phyloP scores from a whole-genome alignment of 2,113 vertebrate genomes.

The Hippocampus zosterae region DNA sequence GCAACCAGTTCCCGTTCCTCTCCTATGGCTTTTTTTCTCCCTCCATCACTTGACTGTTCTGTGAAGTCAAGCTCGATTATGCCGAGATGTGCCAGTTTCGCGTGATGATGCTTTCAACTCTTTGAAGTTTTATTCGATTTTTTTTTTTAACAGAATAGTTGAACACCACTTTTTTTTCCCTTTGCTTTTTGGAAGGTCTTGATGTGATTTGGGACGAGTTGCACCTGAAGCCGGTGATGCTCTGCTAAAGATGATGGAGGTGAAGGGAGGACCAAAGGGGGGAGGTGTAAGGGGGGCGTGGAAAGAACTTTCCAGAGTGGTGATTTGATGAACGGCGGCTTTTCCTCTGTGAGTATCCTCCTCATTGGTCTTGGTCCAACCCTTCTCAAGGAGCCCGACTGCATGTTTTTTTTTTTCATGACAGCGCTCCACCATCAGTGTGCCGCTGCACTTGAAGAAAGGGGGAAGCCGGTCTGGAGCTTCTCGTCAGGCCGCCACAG shows the following conservation, averaged over 20 bases:
- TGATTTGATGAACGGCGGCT: conserved; percentile 77
- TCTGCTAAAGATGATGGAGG: background rate
- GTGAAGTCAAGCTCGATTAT: background rate
- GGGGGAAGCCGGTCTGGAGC: conserved; percentile 71
- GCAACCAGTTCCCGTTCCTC: no score
- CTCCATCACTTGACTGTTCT: background rate
- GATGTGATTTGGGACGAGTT: background rate
- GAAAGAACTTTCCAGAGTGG: conserved; percentile 50
- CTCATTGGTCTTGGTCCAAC: conserved; percentile 78
- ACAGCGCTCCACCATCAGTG: conserved; percentile 78
- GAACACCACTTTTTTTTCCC: background rate
- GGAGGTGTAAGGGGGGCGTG: background rate
- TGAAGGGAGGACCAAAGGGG: background rate
- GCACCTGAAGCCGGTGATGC: conserved; percentile 1
- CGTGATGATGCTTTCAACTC: background rate
- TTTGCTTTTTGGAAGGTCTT: background rate
- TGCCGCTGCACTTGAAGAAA: conserved; percentile 70
- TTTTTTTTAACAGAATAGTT: background rate
- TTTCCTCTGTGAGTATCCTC: conserved; percentile 72
- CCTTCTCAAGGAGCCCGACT: conserved; percentile 75
- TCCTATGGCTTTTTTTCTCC: background rate
- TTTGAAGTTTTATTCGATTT: background rate
- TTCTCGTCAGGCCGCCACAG: conserved; percentile 58
- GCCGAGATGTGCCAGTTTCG: background rate
- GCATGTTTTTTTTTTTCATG: conserved; percentile 68